A percentile compares a stretch with the other conserved stretches of the same genome.
Conservation (phyloP, 2,797 vertebrate species). For the Esox lucius region DNA sequence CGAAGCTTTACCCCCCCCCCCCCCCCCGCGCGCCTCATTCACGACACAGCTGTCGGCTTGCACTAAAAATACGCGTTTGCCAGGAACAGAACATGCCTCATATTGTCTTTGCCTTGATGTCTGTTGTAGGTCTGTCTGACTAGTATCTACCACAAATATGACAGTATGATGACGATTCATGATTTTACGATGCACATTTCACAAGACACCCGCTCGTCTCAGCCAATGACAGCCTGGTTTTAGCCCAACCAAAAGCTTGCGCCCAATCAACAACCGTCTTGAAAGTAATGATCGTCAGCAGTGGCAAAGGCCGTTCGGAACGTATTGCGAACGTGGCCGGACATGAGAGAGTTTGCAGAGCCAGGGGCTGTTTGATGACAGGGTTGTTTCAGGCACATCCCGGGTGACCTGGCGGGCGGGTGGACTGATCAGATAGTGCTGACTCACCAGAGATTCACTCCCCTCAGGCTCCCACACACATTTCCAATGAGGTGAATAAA, state of each 20-base stretch:
- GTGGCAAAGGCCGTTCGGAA: not conserved
- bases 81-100: conserved; percentile 36
- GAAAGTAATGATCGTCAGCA: not conserved
- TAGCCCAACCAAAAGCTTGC: conserved; percentile 50
- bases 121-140: not conserved
- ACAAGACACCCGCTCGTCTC: conserved; percentile 25
- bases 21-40: no score
- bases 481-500: conserved; percentile 30
- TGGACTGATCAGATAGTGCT: conserved; percentile 56
- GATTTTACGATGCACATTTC: conserved; percentile 36
- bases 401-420: conserved; percentile 56
- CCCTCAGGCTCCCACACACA: conserved; percentile 35
- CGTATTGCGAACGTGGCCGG: conserved; percentile 21
- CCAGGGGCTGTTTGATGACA: conserved; percentile 53
- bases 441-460: conserved; percentile 24
- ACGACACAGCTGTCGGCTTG: conserved; percentile 44
- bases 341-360: conserved; percentile 41
- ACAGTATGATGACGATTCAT: conserved; percentile 39
- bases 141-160: conserved; percentile 24
- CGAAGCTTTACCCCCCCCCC: not conserved
- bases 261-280: not conserved
- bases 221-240: conserved; percentile 20
- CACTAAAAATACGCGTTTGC: conserved; percentile 57
- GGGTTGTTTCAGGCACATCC: conserved; percentile 54
- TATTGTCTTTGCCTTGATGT: conserved; percentile 17